These are phyloP conservation scores for Lomographa bimaculata DNA, from an alignment of 2,888 invertebrate genomes.

Conservation along the genomic window DNA sequence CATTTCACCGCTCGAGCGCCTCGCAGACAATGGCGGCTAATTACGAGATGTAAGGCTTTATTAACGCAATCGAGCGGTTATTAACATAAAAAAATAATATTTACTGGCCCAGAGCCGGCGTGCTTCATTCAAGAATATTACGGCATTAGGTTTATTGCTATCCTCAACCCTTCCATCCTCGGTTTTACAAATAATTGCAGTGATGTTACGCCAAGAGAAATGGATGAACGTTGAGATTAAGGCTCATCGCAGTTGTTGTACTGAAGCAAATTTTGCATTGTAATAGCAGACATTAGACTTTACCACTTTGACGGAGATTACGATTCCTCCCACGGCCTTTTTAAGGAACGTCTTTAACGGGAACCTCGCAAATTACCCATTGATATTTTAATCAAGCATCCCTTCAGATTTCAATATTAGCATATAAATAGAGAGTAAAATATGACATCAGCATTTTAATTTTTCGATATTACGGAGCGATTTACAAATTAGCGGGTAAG, in stretches of 20 bases:
- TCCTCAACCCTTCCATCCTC: constrained; percentile 72
- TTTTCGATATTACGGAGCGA: constrained; percentile 81
- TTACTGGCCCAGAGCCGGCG: constrained; percentile 65
- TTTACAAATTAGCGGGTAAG: constrained; percentile 83
- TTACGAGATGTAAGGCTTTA: constrained; percentile 82
- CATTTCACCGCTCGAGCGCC: constrained; percentile 60
- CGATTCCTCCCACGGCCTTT: constrained; percentile 52
- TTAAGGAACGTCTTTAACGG: constrained; percentile 39
- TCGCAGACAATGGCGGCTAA: constrained; percentile 74
- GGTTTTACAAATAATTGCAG: constrained; percentile 77
- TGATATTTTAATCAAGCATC: constrained; percentile 77
- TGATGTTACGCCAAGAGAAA: constrained; percentile 71
- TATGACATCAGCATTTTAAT: constrained; percentile 84
- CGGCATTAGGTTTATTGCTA: constrained; percentile 71
- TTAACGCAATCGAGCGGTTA: constrained; percentile 80
- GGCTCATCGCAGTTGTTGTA: constrained; percentile 69
- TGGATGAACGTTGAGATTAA: constrained; percentile 75
- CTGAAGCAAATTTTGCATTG: constrained; percentile 65
- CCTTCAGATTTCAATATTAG: constrained; percentile 67
- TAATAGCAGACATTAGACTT: constrained; percentile 58
- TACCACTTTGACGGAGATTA: constrained; percentile 35
- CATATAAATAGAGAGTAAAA: constrained; percentile 81
- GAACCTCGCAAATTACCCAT: constrained; percentile 64
- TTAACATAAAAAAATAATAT: constrained; percentile 84
- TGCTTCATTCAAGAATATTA: constrained; percentile 81